Conservation (phyloP, 2,888 invertebrate genomes). For the Pycnomerus fuliginosus region DNA sequence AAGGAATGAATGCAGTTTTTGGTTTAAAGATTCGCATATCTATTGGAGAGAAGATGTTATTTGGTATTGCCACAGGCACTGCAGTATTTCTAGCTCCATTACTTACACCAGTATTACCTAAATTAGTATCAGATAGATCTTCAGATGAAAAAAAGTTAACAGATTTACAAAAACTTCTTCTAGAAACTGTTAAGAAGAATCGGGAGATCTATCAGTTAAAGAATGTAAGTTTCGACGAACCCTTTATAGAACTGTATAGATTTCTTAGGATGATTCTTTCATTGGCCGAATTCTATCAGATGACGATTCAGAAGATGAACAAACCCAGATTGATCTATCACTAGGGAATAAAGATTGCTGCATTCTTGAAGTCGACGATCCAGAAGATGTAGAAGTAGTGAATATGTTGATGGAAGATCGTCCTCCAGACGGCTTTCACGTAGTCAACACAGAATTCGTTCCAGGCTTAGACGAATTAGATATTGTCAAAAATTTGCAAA, state of each 20-base stretch:
- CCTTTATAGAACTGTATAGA: too few species aligned
- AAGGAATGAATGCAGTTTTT: constrained; percentile 94
- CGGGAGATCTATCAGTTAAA: constrained; percentile 69
- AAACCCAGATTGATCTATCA: constrained; percentile 67
- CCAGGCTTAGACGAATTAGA: constrained; percentile 71
- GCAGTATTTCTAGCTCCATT: constrained; percentile 77
- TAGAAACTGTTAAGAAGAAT: constrained; percentile 70
- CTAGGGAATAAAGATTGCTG: constrained; percentile 78
- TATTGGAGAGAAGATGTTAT: constrained; percentile 84
- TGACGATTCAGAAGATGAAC: constrained; percentile 69
- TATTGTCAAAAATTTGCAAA: constrained; percentile 70
- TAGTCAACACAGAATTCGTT: constrained; percentile 75
- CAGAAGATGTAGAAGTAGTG: constrained; percentile 77
- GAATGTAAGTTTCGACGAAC: constrained; percentile 46
- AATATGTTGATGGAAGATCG: constrained; percentile 71
- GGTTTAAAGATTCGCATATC: constrained; percentile 70
- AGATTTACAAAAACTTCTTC: constrained; percentile 69
- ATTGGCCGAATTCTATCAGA: constrained; percentile 55
- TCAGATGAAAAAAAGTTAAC: constrained; percentile 65
- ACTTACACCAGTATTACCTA: constrained; percentile 73
- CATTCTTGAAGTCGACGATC: constrained; percentile 80
- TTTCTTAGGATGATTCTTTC: too few species aligned
- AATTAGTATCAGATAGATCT: constrained; percentile 66
- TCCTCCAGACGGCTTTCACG: constrained; percentile 74
- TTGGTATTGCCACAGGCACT: constrained; percentile 86